Conservation (phyloP, 2,888 invertebrate genomes). For the Lissocephala sabroskyi region DNA sequence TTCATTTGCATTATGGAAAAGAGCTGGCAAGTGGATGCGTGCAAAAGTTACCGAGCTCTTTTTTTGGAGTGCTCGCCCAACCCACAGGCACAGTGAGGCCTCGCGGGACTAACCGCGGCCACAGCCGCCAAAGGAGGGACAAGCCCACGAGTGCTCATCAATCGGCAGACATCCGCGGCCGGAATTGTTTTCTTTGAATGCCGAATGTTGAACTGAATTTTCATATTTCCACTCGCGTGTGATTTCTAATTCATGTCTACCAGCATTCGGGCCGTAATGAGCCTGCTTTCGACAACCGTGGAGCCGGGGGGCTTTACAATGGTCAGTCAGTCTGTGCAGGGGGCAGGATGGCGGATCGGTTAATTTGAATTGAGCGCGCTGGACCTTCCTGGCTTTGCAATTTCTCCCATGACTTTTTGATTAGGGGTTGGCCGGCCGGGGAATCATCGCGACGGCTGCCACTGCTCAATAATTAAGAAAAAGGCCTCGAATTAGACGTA, state of each 20-base stretch:
- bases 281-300: neutral
- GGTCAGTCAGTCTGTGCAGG: conserved; percentile 15
- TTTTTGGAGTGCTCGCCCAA: conserved; percentile 36
- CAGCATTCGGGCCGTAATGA: neutral
- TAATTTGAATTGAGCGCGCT: neutral
- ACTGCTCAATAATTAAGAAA: conserved; percentile 50
- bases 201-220: conserved; percentile 25
- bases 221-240: conserved; percentile 12
- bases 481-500: conserved; percentile 34
- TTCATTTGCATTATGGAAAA: conserved; percentile 51
- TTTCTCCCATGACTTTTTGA: conserved; percentile 23
- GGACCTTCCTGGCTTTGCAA: conserved; percentile 16
- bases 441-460: conserved; percentile 4
- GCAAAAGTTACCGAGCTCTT: conserved; percentile 47
- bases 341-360: too few relatives aligned
- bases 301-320: neutral
- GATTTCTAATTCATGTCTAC: conserved; percentile 9
- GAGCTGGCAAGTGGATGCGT: conserved; percentile 51
- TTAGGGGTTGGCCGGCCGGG: neutral
- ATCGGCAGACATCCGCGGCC: conserved; percentile 25
- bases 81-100: too few relatives aligned
- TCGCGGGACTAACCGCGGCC: too few relatives aligned
- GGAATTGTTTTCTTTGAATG: conserved; percentile 15
- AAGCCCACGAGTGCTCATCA: too few relatives aligned
- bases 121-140: too few relatives aligned